phyloP scores from a whole-genome alignment of 92 coral and sea anemone species.

The Umimayanthus chanpuru region DNA sequence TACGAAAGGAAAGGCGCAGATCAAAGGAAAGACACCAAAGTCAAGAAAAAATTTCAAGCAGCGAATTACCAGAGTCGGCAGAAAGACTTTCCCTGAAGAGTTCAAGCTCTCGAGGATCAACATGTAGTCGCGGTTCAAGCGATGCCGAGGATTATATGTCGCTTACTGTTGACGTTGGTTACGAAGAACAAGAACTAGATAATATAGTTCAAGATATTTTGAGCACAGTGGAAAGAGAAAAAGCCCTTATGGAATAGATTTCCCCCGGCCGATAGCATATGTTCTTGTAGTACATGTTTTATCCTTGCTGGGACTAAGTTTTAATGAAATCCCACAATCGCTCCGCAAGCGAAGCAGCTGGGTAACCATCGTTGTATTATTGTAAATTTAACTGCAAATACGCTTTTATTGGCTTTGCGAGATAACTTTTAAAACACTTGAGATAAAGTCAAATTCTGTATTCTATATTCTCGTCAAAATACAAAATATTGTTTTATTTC shows the following conservation, averaged over 20 bases:
- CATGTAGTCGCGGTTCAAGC: conserved; percentile 23
- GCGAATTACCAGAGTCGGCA: conserved; percentile 4
- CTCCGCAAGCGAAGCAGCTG: background rate
- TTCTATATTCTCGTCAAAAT: background rate
- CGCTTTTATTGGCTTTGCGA: background rate
- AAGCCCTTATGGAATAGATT: conserved; percentile 57
- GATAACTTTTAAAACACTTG: background rate
- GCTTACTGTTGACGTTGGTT: conserved; percentile 48
- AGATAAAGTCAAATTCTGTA: background rate
- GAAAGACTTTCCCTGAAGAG: conserved; percentile 18
- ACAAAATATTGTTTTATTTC: too few relatives aligned
- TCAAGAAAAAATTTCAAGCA: conserved; percentile 29
- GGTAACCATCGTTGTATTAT: background rate
- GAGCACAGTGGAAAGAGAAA: conserved; percentile 71
- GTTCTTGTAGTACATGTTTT: background rate
- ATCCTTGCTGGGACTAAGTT: background rate
- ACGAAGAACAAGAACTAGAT: conserved; percentile 73
- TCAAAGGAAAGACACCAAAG: conserved; percentile 45
- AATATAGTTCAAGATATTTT: conserved; percentile 76
- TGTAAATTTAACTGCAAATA: background rate
- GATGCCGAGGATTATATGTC: conserved; percentile 40
- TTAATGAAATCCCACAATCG: background rate
- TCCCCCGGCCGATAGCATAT: background rate
- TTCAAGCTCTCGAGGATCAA: conserved; percentile 23
- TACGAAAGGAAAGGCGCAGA: conserved; percentile 75